A percentile compares a stretch with the other conserved stretches of the same genome.
phyloP scores from a whole-genome alignment of 2,888 invertebrate genomes.

The Habroteleia sp. region DNA sequence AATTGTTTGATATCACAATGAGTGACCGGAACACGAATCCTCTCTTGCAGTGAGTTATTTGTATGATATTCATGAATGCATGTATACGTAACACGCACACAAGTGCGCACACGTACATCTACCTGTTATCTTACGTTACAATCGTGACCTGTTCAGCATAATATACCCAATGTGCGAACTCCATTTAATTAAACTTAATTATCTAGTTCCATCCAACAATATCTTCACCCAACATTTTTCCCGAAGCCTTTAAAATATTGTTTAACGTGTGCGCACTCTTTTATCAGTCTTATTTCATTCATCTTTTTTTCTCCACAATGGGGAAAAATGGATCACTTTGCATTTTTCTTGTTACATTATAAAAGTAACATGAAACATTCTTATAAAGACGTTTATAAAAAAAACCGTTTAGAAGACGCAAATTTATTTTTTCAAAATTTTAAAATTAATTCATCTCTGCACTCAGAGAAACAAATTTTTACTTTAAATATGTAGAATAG shows the following conservation, averaged over 20 bases:
- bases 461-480: too few species aligned
- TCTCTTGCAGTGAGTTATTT: slow-evolving; percentile 44
- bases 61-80: slow-evolving; percentile 39
- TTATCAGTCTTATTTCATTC: too few species aligned
- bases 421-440: too few species aligned
- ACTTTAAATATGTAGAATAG: too few species aligned
- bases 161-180: slow-evolving; percentile 70
- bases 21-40: slow-evolving; percentile 73
- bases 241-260: slow-evolving; percentile 22
- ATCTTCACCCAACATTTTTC: slow-evolving; percentile 27
- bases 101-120: slow-evolving; percentile 8
- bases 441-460: too few species aligned
- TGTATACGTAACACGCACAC: slow-evolving; percentile 39
- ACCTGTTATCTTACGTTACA: slow-evolving; percentile 44
- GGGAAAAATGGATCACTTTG: too few species aligned
- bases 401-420: too few species aligned
- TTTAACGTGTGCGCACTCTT: too few species aligned
- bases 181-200: slow-evolving; percentile 77
- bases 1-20: slow-evolving; percentile 69
- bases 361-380: too few species aligned
- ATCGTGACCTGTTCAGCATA: slow-evolving; percentile 67
- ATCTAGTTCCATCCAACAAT: slow-evolving; percentile 63
- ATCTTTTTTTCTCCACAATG: too few species aligned
- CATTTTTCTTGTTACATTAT: too few species aligned
- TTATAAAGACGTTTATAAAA: too few species aligned